Evolutionary conservation across 2,797 vertebrate genomes (phyloP).

Genomic region (Petrocephalus schoutedeni): DNA sequence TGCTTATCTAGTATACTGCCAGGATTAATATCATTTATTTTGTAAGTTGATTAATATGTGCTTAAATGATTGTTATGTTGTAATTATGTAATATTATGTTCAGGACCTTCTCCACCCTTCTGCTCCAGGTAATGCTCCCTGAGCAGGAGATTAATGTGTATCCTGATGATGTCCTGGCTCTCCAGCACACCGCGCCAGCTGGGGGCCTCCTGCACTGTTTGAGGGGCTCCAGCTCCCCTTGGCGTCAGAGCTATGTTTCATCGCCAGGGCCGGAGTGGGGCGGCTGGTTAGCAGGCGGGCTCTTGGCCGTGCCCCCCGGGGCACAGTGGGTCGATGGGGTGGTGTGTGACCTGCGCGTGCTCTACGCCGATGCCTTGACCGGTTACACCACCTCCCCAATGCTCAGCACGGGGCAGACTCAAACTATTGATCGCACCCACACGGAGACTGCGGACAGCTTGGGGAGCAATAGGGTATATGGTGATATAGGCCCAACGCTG

Average conservation of each 20-base stretch:
- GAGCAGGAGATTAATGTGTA: slow-evolving; percentile 55
- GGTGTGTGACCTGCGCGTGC: slow-evolving; percentile 62
- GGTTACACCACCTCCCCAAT: slow-evolving; percentile 32
- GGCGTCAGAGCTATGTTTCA: slow-evolving; percentile 69
- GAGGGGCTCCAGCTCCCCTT: slow-evolving; percentile 45
- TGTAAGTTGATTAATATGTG: neutral
- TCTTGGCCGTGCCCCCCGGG: slow-evolving; percentile 36
- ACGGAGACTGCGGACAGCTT: slow-evolving; percentile 31
- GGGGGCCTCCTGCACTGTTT: slow-evolving; percentile 60
- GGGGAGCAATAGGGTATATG: slow-evolving; percentile 11
- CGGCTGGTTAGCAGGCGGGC: slow-evolving; percentile 61
- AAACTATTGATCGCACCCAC: slow-evolving; percentile 29
- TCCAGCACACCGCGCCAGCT: slow-evolving; percentile 62
- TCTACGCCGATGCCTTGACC: slow-evolving; percentile 51
- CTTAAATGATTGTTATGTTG: neutral
- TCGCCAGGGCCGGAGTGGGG: slow-evolving; percentile 52
- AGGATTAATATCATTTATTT: neutral
- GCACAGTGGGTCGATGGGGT: slow-evolving; percentile 64
- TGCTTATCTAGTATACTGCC: neutral
- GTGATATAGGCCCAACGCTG: neutral
- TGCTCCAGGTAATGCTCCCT: slow-evolving; percentile 54
- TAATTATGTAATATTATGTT: neutral
- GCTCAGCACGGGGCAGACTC: slow-evolving; percentile 35
- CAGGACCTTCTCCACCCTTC: neutral
- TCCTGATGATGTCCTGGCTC: slow-evolving; percentile 66